Conservation (phyloP, 2,888 invertebrate genomes). For the Amphipyra berbera region DNA sequence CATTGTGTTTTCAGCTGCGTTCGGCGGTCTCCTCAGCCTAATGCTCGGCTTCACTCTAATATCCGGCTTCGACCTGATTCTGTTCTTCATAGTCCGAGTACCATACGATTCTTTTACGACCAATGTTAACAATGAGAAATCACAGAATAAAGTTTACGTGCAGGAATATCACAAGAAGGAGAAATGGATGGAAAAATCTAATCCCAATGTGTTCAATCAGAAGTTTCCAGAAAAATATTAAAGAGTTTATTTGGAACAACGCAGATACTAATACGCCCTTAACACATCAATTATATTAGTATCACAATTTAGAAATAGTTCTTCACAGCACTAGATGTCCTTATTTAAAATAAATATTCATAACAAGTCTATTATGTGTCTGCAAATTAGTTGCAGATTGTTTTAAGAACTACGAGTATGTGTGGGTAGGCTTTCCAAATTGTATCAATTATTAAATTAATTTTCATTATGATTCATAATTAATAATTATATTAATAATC, state of each 20-base stretch:
- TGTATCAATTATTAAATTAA: too few relatives aligned
- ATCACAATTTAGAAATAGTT: too few relatives aligned
- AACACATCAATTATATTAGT: too few relatives aligned
- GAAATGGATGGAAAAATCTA: constrained; percentile 33
- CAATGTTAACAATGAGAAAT: not conserved
- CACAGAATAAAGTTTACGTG: constrained; percentile 36
- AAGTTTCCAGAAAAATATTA: constrained; percentile 9
- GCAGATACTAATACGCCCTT: constrained; percentile 32
- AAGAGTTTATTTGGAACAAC: constrained; percentile 10
- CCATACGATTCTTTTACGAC: constrained; percentile 71
- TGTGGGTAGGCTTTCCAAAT: too few relatives aligned
- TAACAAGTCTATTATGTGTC: too few relatives aligned
- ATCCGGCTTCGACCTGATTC: constrained; percentile 91
- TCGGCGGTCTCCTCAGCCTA: constrained; percentile 92
- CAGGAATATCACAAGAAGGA: constrained; percentile 38
- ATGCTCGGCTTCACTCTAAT: constrained; percentile 93
- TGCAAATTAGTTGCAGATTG: too few relatives aligned
- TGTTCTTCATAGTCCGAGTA: constrained; percentile 90
- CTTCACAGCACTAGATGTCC: too few relatives aligned
- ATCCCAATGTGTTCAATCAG: not conserved
- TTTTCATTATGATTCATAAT: too few relatives aligned
- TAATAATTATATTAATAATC: too few relatives aligned
- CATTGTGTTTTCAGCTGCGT: constrained; percentile 89
- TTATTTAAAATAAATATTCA: too few relatives aligned
- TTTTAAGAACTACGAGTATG: too few relatives aligned